Evolutionary conservation across 2,113 vertebrate species (phyloP), one percentile per base, ranked within the genome.

Genomic region (Macquaria australasica): DNA sequence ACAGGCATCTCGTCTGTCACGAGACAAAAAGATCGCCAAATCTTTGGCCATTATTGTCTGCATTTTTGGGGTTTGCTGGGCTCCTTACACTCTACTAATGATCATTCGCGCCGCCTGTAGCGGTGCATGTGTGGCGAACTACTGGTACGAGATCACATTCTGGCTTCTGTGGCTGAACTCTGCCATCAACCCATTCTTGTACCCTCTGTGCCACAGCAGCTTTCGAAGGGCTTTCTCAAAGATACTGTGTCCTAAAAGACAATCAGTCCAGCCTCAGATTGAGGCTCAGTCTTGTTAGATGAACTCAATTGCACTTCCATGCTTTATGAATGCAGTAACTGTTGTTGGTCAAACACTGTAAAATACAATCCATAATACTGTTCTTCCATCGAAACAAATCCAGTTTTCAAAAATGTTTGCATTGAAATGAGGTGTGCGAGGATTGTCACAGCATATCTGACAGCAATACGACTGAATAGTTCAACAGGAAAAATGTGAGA

Each of bases 91-190:
- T 0, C 96, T 99, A 0, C 95, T 99, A 11, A 99, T 99, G 98
- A 99, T 99, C 64, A 98, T 99, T 83, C 97, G 98, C 0, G 98
- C 98, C 0, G 97, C 96, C 72, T 99, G 98, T 89, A 97, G 97
- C 0, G 97, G 97, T 39, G 92, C 62, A 34, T 99, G 98, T 76
- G 92, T 99, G 84, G 96, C 96, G 0, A 87, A 97, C 79, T 96
- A 96, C 91, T 99, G 97, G 97, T 99, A 99, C 0, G 97, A 99
- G 92, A 93, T 96, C 0, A 98, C 98, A 7, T 99, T 99, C 86
- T 99, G 98, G 98, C 97, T 99, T 14, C 94, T 99, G 84, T 99
- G 98, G 98, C 91, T 98, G 87, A 99, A 99, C 92, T 99, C 97
- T 0, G 98, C 98, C 3, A 96, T 99, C 88, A 99, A 99, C 91